A percentile compares a stretch with the other conserved stretches of the same genome.
Conservation (phyloP, 2,113 vertebrate genomes). For the rabbit (Oryctolagus cuniculus) region DNA sequence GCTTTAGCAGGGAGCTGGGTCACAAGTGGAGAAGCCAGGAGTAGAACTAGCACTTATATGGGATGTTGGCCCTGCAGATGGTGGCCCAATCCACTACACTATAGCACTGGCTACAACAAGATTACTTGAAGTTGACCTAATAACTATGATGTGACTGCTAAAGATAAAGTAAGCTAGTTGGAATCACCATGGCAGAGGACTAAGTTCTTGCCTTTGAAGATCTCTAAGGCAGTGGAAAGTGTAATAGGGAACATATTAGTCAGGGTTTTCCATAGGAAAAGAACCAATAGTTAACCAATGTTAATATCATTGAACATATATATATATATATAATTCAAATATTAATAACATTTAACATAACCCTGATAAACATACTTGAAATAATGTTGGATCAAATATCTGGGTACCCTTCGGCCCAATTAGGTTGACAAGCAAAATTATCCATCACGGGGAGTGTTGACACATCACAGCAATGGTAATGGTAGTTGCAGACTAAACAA, state of each 20-base stretch:
- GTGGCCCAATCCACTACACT: too few species aligned
- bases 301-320: not conserved
- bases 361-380: not conserved
- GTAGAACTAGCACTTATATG: too few species aligned
- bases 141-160: slow-evolving; percentile 3
- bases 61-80: too few species aligned
- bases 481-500: not conserved
- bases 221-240: not conserved
- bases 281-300: not conserved
- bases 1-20: too few species aligned
- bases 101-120: not conserved
- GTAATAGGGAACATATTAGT: not conserved
- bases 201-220: slow-evolving; percentile 1
- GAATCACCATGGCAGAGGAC: not conserved
- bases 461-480: not conserved
- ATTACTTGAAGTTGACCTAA: slow-evolving; percentile 48
- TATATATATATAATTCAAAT: not conserved
- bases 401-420: not conserved
- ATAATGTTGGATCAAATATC: not conserved
- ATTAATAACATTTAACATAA: not conserved
- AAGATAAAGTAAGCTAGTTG: slow-evolving; percentile 20
- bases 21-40: too few species aligned
- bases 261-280: slow-evolving; percentile 27
- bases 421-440: not conserved
- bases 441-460: not conserved